Evolutionary conservation across 2,888 invertebrate genomes (phyloP).

Genomic region (Drosophila mercatorum): DNA sequence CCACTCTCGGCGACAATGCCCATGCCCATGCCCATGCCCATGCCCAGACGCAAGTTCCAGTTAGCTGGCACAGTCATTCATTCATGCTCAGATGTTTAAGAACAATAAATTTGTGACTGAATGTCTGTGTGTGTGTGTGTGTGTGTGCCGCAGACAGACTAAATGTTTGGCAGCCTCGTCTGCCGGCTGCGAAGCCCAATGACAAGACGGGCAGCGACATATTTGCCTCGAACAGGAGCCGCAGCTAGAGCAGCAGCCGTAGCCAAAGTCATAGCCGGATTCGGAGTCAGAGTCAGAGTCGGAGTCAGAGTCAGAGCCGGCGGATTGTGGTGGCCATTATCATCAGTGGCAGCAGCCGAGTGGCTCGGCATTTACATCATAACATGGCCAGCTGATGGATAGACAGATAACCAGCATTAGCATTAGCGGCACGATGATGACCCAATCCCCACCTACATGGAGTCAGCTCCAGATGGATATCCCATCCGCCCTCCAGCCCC

Average conservation of each 20-base stretch:
- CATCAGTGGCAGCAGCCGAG: slow-evolving; percentile 49
- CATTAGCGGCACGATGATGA: slow-evolving; percentile 61
- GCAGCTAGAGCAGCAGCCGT: slow-evolving; percentile 9
- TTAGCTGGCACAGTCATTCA: slow-evolving; percentile 51
- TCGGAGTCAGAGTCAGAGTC: background rate
- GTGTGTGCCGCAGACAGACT: slow-evolving; percentile 42
- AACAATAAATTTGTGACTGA: slow-evolving; percentile 64
- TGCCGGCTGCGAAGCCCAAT: slow-evolving; percentile 45
- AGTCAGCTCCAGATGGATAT: slow-evolving; percentile 4
- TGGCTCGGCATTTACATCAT: slow-evolving; percentile 68
- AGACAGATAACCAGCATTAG: slow-evolving; percentile 75
- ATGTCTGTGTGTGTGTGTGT: slow-evolving; percentile 11
- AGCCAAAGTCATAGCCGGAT: background rate
- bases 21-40: background rate
- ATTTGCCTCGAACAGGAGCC: slow-evolving; percentile 48
- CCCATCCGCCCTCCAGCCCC: background rate
- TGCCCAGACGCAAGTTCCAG: slow-evolving; percentile 36
- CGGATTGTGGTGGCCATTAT: slow-evolving; percentile 56
- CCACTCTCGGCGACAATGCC: slow-evolving; percentile 10
- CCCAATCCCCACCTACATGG: background rate
- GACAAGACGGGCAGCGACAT: slow-evolving; percentile 64
- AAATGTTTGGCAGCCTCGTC: slow-evolving; percentile 64
- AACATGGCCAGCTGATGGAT: slow-evolving; percentile 73
- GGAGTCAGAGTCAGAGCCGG: slow-evolving; percentile 6
- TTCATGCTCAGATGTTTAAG: slow-evolving; percentile 70